Conservation (phyloP, 2,797 vertebrate genomes). For the Pteropus rufus region DNA sequence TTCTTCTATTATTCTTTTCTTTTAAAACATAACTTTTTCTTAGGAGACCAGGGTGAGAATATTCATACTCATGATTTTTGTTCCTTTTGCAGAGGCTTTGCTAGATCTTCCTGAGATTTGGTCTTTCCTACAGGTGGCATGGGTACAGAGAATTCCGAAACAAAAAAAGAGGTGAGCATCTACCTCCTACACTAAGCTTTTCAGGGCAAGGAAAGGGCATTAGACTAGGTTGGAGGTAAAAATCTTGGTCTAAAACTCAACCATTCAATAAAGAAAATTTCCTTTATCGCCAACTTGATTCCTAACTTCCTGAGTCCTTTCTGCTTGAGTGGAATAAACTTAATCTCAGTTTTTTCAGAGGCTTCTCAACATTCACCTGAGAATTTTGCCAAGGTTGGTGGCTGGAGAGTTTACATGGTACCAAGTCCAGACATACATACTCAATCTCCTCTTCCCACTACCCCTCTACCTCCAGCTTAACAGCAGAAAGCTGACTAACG, state of each 20-base stretch:
- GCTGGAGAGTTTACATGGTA: not conserved
- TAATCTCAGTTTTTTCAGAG: not conserved
- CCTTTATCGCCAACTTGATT: not conserved
- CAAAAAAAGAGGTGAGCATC: not conserved
- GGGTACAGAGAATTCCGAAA: not conserved
- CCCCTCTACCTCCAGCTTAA: not conserved
- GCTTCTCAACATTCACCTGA: not conserved
- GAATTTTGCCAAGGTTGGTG: not conserved
- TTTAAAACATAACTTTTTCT: not conserved
- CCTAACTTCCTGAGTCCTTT: not conserved
- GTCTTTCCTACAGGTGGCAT: not conserved
- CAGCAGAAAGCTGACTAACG: not conserved
- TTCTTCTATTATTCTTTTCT: not conserved
- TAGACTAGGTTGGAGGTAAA: not conserved
- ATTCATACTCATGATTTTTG: not conserved
- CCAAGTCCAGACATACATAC: not conserved
- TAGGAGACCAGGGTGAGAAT: not conserved
- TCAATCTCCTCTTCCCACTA: not conserved
- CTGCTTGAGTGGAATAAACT: not conserved
- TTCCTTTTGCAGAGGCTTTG: not conserved
- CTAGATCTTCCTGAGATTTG: not conserved
- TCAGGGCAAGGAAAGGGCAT: not conserved
- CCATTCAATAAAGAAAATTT: not conserved
- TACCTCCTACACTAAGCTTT: not conserved
- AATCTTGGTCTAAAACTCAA: not conserved